Conservation (phyloP, 2,113 vertebrate species). For the Oceanodroma tethys region DNA sequence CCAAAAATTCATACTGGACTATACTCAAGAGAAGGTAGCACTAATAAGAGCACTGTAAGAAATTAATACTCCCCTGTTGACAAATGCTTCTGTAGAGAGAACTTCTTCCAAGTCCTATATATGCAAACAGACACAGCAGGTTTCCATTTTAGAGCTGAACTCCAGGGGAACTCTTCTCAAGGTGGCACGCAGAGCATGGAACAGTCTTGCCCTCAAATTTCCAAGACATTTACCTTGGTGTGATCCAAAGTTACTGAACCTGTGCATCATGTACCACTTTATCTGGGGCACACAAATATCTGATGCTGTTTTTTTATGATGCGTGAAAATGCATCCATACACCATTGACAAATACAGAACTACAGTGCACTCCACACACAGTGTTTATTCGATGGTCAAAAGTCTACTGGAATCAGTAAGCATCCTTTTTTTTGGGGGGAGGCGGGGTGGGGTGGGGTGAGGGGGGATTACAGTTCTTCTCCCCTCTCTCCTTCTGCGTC, state of each 20-base stretch:
- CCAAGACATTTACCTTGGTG: neutral
- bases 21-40: neutral
- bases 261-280: neutral
- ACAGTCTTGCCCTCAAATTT: neutral
- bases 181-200: neutral
- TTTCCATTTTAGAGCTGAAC: neutral
- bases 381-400: neutral
- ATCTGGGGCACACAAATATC: neutral
- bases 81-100: neutral
- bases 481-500: neutral
- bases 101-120: neutral
- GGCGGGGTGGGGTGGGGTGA: too few relatives aligned
- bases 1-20: neutral
- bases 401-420: neutral
- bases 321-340: neutral
- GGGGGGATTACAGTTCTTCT: neutral
- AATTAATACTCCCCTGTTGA: neutral
- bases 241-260: neutral
- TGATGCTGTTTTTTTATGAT: neutral
- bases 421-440: neutral
- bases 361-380: rapidly evolving
- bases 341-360: neutral
- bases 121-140: neutral
- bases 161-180: neutral
- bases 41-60: neutral